Percentiles rank a stretch among this genome's conserved stretches.
These are phyloP conservation scores for Cyclura pinguis DNA, from an alignment of 2,797 vertebrate species.

Conservation along the genomic window DNA sequence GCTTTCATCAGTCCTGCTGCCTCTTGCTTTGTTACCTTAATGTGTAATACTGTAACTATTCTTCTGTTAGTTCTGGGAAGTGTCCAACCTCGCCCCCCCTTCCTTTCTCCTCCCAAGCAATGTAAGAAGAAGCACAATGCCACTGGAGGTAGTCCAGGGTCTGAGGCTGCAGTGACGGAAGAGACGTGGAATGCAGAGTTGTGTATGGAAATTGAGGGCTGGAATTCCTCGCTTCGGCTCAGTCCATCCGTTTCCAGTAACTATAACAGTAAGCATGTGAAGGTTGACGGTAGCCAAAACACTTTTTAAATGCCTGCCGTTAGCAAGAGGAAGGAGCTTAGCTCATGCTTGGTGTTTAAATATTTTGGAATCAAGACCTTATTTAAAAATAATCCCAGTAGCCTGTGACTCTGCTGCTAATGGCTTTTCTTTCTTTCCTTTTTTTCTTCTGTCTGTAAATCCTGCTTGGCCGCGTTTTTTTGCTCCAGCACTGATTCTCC, in stretches of 20 bases:
- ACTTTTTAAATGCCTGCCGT: not conserved
- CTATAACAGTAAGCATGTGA: not conserved
- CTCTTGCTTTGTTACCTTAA: not conserved
- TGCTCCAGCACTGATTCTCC: constrained; percentile 21
- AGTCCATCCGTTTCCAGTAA: not conserved
- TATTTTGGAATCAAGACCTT: not conserved
- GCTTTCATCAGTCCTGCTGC: constrained; percentile 44
- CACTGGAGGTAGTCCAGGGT: constrained; percentile 38
- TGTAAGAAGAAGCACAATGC: constrained; percentile 27
- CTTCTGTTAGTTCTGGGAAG: constrained; percentile 19
- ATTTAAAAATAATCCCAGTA: not conserved
- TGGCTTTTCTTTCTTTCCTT: not conserved
- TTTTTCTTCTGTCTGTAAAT: not conserved
- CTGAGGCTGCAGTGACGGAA: constrained; percentile 53
- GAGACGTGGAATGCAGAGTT: constrained; percentile 66
- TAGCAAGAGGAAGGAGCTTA: not conserved
- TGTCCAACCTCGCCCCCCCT: not conserved
- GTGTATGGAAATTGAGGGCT: constrained; percentile 58
- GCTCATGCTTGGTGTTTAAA: not conserved
- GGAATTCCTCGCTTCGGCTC: not conserved
- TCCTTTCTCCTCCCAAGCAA: constrained; percentile 37
- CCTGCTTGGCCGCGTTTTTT: not conserved
- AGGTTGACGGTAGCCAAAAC: not conserved
- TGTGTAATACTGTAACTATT: constrained; percentile 35
- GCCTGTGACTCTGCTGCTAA: not conserved